Evolutionary conservation across 2,888 invertebrate genomes (phyloP).

Genomic region (Chironomus tentans): DNA sequence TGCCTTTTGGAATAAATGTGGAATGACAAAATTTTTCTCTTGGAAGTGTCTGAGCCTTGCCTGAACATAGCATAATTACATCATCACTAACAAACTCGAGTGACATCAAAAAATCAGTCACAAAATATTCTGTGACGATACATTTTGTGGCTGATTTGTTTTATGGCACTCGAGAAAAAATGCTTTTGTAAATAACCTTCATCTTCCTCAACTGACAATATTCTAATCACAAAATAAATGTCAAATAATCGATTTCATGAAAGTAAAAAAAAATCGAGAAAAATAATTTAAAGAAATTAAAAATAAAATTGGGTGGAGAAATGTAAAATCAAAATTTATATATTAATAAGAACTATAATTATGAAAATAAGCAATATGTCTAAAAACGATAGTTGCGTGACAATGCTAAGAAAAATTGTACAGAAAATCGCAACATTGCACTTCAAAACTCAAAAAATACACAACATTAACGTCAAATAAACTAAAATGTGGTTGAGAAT

Average conservation of each 20-base stretch:
- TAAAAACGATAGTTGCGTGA: not conserved
- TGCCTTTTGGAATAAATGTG: too few species aligned
- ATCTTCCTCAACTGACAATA: not conserved
- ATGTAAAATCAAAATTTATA: slow-evolving; percentile 8
- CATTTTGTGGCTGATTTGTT: too few species aligned
- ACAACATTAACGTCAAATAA: not conserved
- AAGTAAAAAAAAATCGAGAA: not conserved
- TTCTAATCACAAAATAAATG: not conserved
- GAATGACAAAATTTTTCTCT: too few species aligned
- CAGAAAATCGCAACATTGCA: not conserved
- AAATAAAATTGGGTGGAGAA: slow-evolving; percentile 27
- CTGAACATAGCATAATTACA: too few species aligned
- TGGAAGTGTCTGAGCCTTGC: too few species aligned
- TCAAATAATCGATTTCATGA: not conserved
- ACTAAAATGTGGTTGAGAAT: not conserved
- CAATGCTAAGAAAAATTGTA: not conserved
- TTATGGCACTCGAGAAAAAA: too few species aligned
- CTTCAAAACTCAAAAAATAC: not conserved
- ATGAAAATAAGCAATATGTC: not conserved
- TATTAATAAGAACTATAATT: not conserved
- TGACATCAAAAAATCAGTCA: too few species aligned
- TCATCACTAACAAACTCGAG: too few species aligned
- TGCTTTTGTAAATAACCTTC: not conserved
- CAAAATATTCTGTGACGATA: too few species aligned
- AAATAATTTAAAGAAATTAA: not conserved